Conservation (phyloP, 2,113 vertebrate species). For the Xerus inauris region DNA sequence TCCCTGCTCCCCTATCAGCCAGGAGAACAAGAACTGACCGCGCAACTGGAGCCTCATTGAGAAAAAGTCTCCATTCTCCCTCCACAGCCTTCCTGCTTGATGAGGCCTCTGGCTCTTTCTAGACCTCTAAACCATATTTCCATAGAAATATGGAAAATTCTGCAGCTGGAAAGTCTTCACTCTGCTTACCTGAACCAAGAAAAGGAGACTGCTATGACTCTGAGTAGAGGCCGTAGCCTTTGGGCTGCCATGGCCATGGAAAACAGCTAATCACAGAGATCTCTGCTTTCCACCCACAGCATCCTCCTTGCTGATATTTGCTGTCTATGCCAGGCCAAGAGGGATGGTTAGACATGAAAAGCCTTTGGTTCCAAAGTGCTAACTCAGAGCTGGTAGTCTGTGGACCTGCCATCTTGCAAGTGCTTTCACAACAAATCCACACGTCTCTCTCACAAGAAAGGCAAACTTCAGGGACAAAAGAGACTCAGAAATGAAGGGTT, state of each 20-base stretch:
- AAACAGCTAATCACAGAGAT: not conserved
- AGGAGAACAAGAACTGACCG: not conserved
- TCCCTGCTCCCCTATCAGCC: not conserved
- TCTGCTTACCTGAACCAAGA: not conserved
- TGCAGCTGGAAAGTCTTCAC: not conserved
- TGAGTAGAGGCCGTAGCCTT: not conserved
- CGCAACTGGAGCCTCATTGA: not conserved
- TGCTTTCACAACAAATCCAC: not conserved
- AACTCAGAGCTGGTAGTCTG: not conserved
- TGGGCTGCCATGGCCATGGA: not conserved
- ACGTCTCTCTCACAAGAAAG: not conserved
- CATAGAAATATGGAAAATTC: not conserved
- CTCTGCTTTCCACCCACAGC: not conserved
- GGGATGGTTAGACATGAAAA: not conserved
- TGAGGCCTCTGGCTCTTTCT: not conserved
- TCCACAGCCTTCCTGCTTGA: not conserved
- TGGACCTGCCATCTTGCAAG: not conserved
- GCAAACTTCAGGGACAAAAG: not conserved
- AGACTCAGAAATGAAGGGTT: not conserved
- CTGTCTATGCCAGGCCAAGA: not conserved
- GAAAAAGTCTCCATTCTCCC: not conserved
- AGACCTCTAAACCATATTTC: no score
- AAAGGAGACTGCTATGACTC: not conserved
- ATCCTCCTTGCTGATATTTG: not conserved
- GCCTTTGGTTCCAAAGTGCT: not conserved